Conservation (phyloP, 2,888 invertebrate genomes). For the Gibbula magus region DNA sequence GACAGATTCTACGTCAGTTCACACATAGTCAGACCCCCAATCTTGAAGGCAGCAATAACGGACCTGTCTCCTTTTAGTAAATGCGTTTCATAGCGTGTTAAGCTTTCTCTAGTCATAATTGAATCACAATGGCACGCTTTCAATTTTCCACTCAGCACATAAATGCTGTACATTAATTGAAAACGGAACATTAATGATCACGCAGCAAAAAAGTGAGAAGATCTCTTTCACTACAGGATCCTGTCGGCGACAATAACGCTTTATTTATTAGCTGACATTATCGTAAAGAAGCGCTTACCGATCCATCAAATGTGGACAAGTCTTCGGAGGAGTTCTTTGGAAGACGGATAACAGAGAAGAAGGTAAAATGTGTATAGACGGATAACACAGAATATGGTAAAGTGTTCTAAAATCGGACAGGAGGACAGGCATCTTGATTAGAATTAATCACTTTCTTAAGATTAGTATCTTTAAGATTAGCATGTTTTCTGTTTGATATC, state of each 20-base stretch:
- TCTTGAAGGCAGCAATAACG: too few species aligned
- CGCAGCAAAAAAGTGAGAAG: not conserved
- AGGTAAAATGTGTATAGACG: too few species aligned
- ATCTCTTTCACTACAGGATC: not conserved
- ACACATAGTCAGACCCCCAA: too few species aligned
- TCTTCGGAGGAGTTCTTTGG: too few species aligned
- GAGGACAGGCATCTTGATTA: too few species aligned
- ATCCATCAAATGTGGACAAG: not conserved
- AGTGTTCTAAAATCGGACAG: too few species aligned
- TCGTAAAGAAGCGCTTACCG: not conserved
- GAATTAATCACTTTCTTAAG: too few species aligned
- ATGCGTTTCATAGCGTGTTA: not conserved
- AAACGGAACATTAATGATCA: slow-evolving; percentile 7
- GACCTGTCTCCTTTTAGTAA: not conserved
- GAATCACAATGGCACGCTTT: not conserved
- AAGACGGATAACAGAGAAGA: too few species aligned
- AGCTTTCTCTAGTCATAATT: not conserved
- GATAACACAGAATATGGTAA: too few species aligned
- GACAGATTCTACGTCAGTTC: too few species aligned
- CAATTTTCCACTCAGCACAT: not conserved
- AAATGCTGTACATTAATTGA: not conserved
- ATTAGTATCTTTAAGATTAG: too few species aligned
- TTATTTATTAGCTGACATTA: not conserved
- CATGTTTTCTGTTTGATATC: too few species aligned
- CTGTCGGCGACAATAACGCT: not conserved